Conservation (phyloP, 2,797 vertebrate species). For the Sparus aurata region DNA sequence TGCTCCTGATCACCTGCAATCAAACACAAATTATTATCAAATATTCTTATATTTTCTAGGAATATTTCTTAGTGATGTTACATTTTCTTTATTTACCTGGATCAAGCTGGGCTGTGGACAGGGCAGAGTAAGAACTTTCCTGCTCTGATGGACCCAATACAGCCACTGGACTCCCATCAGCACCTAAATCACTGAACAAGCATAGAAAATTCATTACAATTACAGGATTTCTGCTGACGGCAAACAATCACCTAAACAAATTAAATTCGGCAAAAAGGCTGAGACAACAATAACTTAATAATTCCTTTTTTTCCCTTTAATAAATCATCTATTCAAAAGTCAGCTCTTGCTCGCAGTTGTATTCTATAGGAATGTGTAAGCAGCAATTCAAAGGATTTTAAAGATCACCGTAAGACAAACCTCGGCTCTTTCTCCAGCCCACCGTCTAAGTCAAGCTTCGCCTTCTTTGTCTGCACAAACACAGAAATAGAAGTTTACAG, state of each 20-base stretch:
- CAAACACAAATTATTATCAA: not conserved
- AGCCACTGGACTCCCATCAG: slow-evolving; percentile 78
- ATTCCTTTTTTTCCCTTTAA: not conserved
- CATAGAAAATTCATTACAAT: not conserved
- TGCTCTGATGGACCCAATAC: slow-evolving; percentile 86
- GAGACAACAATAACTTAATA: not conserved
- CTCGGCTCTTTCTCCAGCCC: slow-evolving; percentile 87
- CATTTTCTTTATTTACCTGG: slow-evolving; percentile 83
- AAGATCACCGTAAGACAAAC: slow-evolving; percentile 74
- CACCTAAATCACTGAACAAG: slow-evolving; percentile 61
- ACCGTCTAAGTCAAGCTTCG: slow-evolving; percentile 88
- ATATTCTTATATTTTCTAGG: accelerated
- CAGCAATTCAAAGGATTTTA: not conserved
- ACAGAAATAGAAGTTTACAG: slow-evolving; percentile 21
- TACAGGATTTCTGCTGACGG: not conserved
- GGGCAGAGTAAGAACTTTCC: slow-evolving; percentile 84
- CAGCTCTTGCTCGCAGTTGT: not conserved
- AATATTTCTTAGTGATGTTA: not conserved
- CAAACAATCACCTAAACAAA: not conserved
- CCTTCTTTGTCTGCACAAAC: slow-evolving; percentile 92
- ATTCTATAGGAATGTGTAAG: not conserved
- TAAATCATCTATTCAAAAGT: not conserved
- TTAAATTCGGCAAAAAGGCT: not conserved
- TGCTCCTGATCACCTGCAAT: slow-evolving; percentile 73
- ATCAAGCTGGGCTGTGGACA: slow-evolving; percentile 87